phyloP scores from a whole-genome alignment of 2,797 vertebrate species.

The Fringilla coelebs region DNA sequence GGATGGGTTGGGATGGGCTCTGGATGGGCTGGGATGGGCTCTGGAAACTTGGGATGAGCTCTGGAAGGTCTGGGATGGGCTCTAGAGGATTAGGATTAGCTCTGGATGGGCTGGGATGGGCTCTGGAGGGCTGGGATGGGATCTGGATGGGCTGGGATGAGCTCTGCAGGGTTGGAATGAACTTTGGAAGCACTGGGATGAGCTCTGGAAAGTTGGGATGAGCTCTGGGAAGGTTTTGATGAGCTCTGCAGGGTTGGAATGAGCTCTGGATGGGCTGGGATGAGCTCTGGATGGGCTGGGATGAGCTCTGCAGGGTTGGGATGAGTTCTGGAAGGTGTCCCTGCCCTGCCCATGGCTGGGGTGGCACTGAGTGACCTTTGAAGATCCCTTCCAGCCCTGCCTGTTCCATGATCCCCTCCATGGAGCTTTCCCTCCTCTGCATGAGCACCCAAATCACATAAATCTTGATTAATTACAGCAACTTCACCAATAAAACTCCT shows the following conservation, averaged over 20 bases:
- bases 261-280: neutral
- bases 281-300: neutral
- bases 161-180: too few species aligned
- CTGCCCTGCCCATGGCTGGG: neutral
- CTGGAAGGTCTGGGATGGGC: too few species aligned
- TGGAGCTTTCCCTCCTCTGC: neutral
- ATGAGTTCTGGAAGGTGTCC: too few species aligned
- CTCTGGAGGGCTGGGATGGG: too few species aligned
- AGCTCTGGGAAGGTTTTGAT: neutral
- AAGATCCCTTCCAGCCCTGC: neutral
- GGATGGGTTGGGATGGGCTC: rapidly evolving
- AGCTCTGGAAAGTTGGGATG: neutral
- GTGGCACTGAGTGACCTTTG: neutral
- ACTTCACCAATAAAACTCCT: rapidly evolving
- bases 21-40: neutral
- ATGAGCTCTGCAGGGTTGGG: neutral
- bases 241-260: neutral
- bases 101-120: rapidly evolving
- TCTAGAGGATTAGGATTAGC: too few species aligned
- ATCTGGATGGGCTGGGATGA: rapidly evolving
- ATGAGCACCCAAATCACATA: neutral
- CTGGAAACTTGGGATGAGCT: too few species aligned
- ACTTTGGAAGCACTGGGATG: rapidly evolving
- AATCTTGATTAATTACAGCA: neutral
- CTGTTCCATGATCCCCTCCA: neutral